Conservation (phyloP, 2,113 vertebrate genomes). For the Atractosteus spatula region DNA sequence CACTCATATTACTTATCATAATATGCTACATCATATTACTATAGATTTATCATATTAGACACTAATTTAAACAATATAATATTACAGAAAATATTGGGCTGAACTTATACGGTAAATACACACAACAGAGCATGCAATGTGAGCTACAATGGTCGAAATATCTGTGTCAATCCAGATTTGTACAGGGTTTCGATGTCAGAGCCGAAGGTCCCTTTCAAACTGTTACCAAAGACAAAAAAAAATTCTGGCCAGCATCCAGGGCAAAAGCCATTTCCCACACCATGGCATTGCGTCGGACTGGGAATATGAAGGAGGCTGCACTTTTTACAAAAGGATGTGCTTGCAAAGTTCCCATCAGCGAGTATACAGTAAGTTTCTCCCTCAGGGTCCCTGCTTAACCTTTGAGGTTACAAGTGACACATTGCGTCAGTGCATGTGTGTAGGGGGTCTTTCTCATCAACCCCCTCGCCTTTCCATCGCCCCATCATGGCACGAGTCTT, state of each 20-base stretch:
- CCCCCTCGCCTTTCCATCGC: no score
- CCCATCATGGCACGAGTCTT: no score
- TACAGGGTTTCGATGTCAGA: conserved; percentile 25
- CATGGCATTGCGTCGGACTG: conserved; percentile 43
- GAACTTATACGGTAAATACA: no score
- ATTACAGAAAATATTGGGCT: no score
- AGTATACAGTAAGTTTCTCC: conserved; percentile 57
- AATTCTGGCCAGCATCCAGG: conserved; percentile 54
- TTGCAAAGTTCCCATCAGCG: conserved; percentile 65
- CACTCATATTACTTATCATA: no score
- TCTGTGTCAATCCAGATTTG: neutral
- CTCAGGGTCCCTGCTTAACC: conserved; percentile 55
- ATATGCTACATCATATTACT: no score
- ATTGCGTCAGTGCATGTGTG: neutral
- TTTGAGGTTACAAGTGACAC: conserved; percentile 56
- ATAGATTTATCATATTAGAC: no score
- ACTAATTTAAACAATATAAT: no score
- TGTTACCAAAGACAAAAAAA: conserved; percentile 29
- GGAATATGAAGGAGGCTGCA: conserved; percentile 56
- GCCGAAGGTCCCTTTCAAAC: conserved; percentile 17
- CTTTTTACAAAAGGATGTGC: conserved; percentile 58
- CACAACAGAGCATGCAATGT: no score
- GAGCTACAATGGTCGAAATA: no score
- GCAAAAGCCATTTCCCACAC: conserved; percentile 58
- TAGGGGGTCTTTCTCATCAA: no score